Evolutionary conservation across 1,140 invertebrate genomes (phyloP).

Genomic region (Platyscapa corneri): DNA sequence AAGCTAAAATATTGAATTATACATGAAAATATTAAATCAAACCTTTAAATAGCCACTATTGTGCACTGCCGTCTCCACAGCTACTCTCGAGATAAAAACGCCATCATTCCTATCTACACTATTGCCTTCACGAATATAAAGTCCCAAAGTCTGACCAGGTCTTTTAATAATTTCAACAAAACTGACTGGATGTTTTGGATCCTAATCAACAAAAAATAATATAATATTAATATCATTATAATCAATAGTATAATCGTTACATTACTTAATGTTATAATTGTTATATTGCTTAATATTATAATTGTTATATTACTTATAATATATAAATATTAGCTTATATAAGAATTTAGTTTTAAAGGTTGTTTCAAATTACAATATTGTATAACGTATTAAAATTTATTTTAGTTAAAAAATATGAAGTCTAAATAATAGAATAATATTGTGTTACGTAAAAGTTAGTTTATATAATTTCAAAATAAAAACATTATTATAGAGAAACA

Average conservation of each 20-base stretch:
- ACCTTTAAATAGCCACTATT: slow-evolving; percentile 95
- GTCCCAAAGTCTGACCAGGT: slow-evolving; percentile 97
- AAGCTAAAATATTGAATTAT: neutral
- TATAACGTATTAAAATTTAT: neutral
- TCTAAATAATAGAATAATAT: no score
- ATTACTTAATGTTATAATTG: no score
- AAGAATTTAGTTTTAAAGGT: neutral
- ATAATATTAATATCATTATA: neutral
- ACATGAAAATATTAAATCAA: slow-evolving; percentile 29
- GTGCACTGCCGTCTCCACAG: slow-evolving; percentile 95
- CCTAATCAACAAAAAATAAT: slow-evolving; percentile 72
- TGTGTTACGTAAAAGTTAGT: no score
- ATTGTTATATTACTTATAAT: no score
- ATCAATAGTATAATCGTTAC: no score
- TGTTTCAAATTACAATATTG: neutral
- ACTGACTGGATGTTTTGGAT: slow-evolving; percentile 88
- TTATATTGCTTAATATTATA: no score
- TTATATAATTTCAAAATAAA: no score
- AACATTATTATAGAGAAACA: no score
- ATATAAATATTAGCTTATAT: neutral
- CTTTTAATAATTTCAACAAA: slow-evolving; percentile 99
- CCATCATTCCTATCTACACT: slow-evolving; percentile 94
- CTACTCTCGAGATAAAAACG: slow-evolving; percentile 98
- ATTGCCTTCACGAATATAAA: slow-evolving; percentile 98
- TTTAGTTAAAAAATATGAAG: no score